These are phyloP conservation scores for Lanistes nyassanus DNA, from an alignment of 1,140 invertebrate species.

Conservation along the genomic window DNA sequence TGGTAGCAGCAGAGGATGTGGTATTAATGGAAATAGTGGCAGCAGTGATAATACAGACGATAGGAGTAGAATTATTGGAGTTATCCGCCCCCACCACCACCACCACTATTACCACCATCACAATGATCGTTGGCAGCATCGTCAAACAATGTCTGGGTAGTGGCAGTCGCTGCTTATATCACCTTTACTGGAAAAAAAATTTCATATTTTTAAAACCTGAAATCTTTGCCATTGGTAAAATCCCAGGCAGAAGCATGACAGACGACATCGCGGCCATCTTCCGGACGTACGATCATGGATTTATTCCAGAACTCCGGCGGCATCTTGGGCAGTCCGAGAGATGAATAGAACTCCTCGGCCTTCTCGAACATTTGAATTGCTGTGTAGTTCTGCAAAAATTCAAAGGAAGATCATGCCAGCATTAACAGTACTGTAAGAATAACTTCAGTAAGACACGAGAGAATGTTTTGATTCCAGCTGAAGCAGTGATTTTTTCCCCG, in stretches of 20 bases:
- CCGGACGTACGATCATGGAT: slow-evolving; percentile 70
- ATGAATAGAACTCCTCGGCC: slow-evolving; percentile 89
- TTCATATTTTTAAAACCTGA: slow-evolving; percentile 69
- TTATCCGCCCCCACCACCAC: no score
- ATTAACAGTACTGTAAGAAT: neutral
- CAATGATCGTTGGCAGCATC: no score
- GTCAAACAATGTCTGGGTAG: no score
- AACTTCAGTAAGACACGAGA: no score
- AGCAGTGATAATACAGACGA: no score
- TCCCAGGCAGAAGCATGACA: slow-evolving; percentile 96
- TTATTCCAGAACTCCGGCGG: slow-evolving; percentile 73
- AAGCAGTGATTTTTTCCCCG: no score
- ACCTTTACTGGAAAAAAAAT: neutral
- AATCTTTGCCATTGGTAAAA: slow-evolving; percentile 86
- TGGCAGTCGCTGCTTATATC: no score
- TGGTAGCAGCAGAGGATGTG: no score
- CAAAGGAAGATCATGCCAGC: neutral
- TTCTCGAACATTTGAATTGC: slow-evolving; percentile 76
- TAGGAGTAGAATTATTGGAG: no score
- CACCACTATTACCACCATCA: no score
- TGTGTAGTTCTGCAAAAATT: slow-evolving; percentile 74
- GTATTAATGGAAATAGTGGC: no score
- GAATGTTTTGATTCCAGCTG: no score
- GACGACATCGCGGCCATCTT: slow-evolving; percentile 74
- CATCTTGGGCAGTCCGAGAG: slow-evolving; percentile 84